Evolutionary conservation across 2,113 vertebrate species (phyloP).

Genomic region (Aythya baeri): DNA sequence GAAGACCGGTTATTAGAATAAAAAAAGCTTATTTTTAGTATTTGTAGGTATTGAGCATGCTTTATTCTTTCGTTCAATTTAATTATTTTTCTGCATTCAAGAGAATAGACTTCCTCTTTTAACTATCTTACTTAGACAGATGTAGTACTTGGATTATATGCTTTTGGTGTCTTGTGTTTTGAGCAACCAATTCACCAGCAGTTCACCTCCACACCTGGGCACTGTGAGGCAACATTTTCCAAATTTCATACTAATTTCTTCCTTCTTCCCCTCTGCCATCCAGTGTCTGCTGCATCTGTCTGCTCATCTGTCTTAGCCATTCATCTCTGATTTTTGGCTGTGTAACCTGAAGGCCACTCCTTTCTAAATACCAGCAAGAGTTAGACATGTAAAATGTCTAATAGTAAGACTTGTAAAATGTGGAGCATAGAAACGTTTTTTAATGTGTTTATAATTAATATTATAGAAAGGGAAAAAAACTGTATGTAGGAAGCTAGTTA

Average conservation of each 20-base stretch:
- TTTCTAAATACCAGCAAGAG: not conserved
- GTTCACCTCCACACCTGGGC: rapidly evolving
- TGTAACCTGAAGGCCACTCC: not conserved
- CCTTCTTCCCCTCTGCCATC: not conserved
- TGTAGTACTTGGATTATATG: not conserved
- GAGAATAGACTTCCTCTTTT: not conserved
- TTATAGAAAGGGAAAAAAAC: not conserved
- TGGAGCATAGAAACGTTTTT: not conserved
- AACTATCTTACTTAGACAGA: not conserved
- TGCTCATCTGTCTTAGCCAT: not conserved
- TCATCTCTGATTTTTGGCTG: not conserved
- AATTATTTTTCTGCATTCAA: not conserved
- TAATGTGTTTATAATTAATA: not conserved
- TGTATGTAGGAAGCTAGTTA: not conserved
- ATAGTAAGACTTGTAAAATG: not conserved
- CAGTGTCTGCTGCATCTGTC: not conserved
- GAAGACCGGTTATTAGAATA: not conserved
- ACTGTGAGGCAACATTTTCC: not conserved
- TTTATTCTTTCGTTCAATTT: not conserved
- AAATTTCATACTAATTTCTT: not conserved
- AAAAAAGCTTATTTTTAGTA: not conserved
- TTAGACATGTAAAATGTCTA: not conserved
- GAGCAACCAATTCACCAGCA: not conserved
- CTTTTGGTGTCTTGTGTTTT: not conserved
- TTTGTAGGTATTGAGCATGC: not conserved